phyloP scores from a whole-genome alignment of 1,140 invertebrate genomes.

The Stenopsyche tienmushanensis region DNA sequence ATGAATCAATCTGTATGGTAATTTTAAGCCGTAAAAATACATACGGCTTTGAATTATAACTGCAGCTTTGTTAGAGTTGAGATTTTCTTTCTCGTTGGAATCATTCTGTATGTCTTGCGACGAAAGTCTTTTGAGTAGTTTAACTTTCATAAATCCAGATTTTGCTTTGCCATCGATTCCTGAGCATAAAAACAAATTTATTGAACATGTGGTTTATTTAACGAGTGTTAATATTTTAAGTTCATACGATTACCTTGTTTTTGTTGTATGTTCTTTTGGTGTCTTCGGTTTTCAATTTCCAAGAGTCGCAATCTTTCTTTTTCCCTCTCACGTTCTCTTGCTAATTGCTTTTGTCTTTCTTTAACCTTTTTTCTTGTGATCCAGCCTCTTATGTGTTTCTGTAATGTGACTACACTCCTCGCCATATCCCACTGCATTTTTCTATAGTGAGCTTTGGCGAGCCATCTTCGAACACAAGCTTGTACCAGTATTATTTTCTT shows the following conservation, averaged over 20 bases:
- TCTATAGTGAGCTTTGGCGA: conserved; percentile 62
- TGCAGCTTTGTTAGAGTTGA: conserved; percentile 60
- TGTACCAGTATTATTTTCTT: conserved; percentile 72
- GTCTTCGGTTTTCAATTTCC: conserved; percentile 48
- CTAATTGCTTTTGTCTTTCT: conserved; percentile 50
- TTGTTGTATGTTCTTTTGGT: conserved; percentile 43
- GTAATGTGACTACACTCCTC: conserved; percentile 65
- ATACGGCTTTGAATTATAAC: conserved; percentile 68
- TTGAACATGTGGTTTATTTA: neutral
- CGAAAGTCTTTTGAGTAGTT: conserved; percentile 49
- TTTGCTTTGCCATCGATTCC: conserved; percentile 46
- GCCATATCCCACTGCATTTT: conserved; percentile 63
- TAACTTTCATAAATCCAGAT: conserved; percentile 52
- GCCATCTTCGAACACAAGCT: conserved; percentile 69
- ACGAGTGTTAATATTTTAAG: neutral
- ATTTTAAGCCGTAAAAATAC: conserved; percentile 43
- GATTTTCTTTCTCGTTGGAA: conserved; percentile 51
- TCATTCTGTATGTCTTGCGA: conserved; percentile 43
- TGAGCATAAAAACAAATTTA: conserved; percentile 1
- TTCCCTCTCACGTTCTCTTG: conserved; percentile 51
- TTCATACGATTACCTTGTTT: conserved; percentile 30
- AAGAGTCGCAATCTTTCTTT: conserved; percentile 42
- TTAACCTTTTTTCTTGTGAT: conserved; percentile 56
- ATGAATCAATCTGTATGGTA: neutral
- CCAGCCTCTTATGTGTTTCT: conserved; percentile 69